Conservation (phyloP, 2,113 vertebrate species). For the Delphinapterus leucas region DNA sequence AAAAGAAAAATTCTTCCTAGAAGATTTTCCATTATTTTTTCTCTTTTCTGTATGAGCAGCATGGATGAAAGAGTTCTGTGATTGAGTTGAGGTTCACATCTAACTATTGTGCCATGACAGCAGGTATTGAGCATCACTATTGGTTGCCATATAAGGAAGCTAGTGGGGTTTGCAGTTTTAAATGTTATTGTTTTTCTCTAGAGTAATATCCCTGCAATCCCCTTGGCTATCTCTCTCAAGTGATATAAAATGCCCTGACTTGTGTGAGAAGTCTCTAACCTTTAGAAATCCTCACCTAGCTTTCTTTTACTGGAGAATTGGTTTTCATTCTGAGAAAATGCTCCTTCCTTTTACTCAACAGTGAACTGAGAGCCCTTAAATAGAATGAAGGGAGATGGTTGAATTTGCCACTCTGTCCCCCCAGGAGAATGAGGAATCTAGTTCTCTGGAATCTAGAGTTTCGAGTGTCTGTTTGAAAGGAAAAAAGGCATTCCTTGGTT, state of each 20-base stretch:
- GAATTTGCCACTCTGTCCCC: not conserved
- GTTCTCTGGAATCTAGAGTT: slow-evolving; percentile 4
- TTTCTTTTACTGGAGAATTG: slow-evolving; percentile 52
- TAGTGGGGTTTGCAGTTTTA: slow-evolving; percentile 5
- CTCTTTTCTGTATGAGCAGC: slow-evolving; percentile 33
- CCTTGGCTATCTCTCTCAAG: not conserved
- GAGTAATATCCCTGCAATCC: not conserved
- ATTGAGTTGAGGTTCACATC: slow-evolving; percentile 38
- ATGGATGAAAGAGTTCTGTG: slow-evolving; percentile 39
- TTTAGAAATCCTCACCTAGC: not conserved
- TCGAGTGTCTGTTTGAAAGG: slow-evolving; percentile 14
- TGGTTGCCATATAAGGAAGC: not conserved
- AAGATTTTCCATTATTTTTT: slow-evolving; percentile 23
- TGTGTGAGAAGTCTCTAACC: not conserved
- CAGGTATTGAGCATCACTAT: not conserved
- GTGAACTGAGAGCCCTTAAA: not conserved
- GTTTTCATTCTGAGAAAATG: slow-evolving; percentile 30
- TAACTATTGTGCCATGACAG: not conserved
- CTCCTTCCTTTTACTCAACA: not conserved
- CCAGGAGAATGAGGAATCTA: not conserved
- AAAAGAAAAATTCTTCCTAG: not conserved
- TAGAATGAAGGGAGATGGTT: not conserved
- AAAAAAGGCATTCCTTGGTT: slow-evolving; percentile 31
- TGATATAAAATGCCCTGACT: not conserved
- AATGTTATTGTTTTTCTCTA: not conserved